Conservation (phyloP, 2,888 invertebrate genomes). For the Anthophora plumipes region DNA sequence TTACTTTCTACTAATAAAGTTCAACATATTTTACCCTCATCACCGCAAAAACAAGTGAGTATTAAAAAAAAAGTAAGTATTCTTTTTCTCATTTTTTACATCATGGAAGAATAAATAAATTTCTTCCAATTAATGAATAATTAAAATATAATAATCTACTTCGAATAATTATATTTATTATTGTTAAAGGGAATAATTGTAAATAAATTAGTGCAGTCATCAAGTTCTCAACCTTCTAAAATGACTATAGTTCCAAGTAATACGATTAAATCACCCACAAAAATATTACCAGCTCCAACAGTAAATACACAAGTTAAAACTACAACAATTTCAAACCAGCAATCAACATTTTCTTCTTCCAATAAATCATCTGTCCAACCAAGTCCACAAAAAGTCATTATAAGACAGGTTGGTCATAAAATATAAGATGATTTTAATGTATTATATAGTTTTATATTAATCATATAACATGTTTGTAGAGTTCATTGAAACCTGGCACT, state of each 20-base stretch:
- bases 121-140: conserved; percentile 2
- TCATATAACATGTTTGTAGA: conserved; percentile 70
- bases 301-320: conserved; percentile 77
- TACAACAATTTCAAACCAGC: conserved; percentile 75
- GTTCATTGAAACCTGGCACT: conserved; percentile 83
- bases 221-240: conserved; percentile 80
- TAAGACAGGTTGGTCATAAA: conserved; percentile 83
- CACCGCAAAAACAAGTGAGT: conserved; percentile 79
- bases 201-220: conserved; percentile 85
- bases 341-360: conserved; percentile 75
- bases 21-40: conserved; percentile 84
- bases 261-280: conserved; percentile 88
- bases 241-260: conserved; percentile 84
- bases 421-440: background rate
- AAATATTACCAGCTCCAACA: conserved; percentile 88
- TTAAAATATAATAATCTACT: conserved; percentile 3
- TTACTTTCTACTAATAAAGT: conserved; percentile 85
- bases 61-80: conserved; percentile 24
- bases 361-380: conserved; percentile 79
- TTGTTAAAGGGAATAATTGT: conserved; percentile 84
- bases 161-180: conserved; percentile 31
- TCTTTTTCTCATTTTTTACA: conserved; percentile 2
- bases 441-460: conserved; percentile 16
- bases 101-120: background rate
- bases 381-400: conserved; percentile 86